Base-by-base conservation (phyloP, 2,888 invertebrate species). In the Agriopis aurantiaria region DNA sequence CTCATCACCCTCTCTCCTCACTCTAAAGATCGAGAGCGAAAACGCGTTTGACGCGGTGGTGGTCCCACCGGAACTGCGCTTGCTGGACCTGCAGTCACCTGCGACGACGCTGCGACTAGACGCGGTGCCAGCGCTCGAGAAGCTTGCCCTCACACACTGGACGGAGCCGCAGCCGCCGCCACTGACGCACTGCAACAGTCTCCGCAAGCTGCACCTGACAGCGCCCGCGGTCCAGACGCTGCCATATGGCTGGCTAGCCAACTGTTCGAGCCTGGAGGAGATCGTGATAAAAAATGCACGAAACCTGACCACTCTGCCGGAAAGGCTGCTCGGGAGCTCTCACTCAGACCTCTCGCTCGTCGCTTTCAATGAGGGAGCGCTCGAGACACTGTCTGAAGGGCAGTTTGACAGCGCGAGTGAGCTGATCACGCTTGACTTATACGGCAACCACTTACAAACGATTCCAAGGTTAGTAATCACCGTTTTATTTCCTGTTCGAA, bases 171-270 rank as follows among this genome's bases (percentile, higher is more conserved):
- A 12, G 7, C 55, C 40, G 8, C 8, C 8, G n/a, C 40, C 55
- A 4, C n/a, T 55, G n/a, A 12, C 12, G 33, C 40, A 0, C 55
- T 55, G 55, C 40, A 8, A 40, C n/a, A 8, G 0, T 3, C 55
- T 55, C 8, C 12, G 40, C 55, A n/a, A 12, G 12, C n/a, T 55
- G 40, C 8, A 7, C 8, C 40, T 55, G 40, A 12, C n/a, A 40
- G 8, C 12, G 41, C 40, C n/a, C 6, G 55, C 7, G n/a, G n/a
- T n/a, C 3, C 1, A 11, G 8, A 12, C 55, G 12, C 55, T 55
- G 55, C 55, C 55, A n/a, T 0, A 12, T n/a, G 55, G n/a, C 55
- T 55, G 55, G 55, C 40, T 55, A 40, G 55, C 55, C 3, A 8
- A n/a, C 55, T 55, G 55, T n/a, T 40, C 55, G 40, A 11, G 12